Evolutionary conservation across 2,113 vertebrate species (phyloP).

Genomic region (Cyphomyrus plagiostoma): DNA sequence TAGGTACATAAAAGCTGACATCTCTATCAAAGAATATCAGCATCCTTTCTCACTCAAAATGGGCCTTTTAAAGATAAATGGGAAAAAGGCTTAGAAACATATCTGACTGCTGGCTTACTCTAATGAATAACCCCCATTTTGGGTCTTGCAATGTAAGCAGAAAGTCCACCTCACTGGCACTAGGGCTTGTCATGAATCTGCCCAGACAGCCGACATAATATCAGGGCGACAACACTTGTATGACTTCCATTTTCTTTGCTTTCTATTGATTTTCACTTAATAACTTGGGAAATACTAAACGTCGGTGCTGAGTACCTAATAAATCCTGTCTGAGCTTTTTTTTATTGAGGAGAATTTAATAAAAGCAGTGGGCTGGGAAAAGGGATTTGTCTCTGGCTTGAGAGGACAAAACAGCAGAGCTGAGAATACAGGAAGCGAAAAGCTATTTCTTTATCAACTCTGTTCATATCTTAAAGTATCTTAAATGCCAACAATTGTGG

Average conservation of each 20-base stretch:
- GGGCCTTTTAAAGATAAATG: constrained; percentile 98
- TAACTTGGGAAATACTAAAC: constrained; percentile 99
- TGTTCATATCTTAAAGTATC: constrained; percentile 35
- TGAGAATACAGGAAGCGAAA: constrained; percentile 37
- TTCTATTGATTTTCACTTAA: constrained; percentile 99
- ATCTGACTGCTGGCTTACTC: constrained; percentile 95
- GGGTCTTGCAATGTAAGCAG: constrained; percentile 99
- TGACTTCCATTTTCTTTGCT: constrained; percentile 99
- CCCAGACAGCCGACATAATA: constrained; percentile 99
- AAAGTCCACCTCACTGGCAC: constrained; percentile 91
- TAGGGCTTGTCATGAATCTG: constrained; percentile 96
- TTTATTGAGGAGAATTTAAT: constrained; percentile 99
- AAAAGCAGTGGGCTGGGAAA: constrained; percentile 87
- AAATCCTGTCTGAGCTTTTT: constrained; percentile 99
- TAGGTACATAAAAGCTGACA: constrained; percentile 96
- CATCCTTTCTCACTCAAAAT: constrained; percentile 92
- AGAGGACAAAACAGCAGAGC: constrained; percentile 58
- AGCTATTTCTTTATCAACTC: constrained; percentile 47
- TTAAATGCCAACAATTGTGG: constrained; percentile 42
- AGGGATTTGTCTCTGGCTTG: constrained; percentile 94
- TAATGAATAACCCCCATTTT: constrained; percentile 99
- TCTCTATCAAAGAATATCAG: constrained; percentile 99
- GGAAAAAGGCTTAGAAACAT: constrained; percentile 97
- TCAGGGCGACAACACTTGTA: constrained; percentile 99
- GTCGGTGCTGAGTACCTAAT: constrained; percentile 99